Percentiles rank a stretch among this genome's conserved stretches.
Evolutionary conservation across 2,888 invertebrate genomes (phyloP).

Genomic region (Caenorhabditis sulstoni): DNA sequence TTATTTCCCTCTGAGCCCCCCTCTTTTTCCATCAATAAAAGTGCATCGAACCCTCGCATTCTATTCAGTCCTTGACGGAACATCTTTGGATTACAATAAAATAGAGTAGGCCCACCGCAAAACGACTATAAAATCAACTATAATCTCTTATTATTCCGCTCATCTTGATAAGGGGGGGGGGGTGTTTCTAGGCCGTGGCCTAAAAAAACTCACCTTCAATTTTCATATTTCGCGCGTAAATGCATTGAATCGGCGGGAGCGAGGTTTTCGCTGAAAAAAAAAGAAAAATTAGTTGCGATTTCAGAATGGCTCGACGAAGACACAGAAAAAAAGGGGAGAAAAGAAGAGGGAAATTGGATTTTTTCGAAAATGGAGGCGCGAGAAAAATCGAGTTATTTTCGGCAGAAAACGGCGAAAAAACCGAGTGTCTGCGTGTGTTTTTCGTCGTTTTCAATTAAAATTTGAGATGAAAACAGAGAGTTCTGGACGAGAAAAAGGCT

Average conservation of each 20-base stretch:
- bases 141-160: not conserved
- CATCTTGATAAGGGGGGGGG: too few species aligned
- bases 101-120: not conserved
- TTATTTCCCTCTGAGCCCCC: too few species aligned
- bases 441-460: conserved; percentile 31
- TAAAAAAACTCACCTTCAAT: conserved; percentile 36
- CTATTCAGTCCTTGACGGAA: too few species aligned
- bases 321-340: not conserved
- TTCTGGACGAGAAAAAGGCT: not conserved
- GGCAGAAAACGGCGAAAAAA: conserved; percentile 1
- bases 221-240: conserved; percentile 30
- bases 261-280: conserved; percentile 10
- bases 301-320: too few species aligned
- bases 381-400: conserved; percentile 34
- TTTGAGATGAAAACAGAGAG: conserved; percentile 1
- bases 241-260: too few species aligned
- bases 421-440: not conserved
- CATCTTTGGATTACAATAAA: too few species aligned
- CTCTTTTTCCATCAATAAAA: too few species aligned
- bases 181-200: not conserved
- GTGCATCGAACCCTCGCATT: too few species aligned
- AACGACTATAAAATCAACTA: not conserved
- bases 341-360: conserved; percentile 31
- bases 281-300: not conserved
- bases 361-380: conserved; percentile 1